Evolutionary conservation across 2,113 vertebrate species (phyloP), one percentile per base, ranked within the genome.

Genomic region (Muscicapa adusta): DNA sequence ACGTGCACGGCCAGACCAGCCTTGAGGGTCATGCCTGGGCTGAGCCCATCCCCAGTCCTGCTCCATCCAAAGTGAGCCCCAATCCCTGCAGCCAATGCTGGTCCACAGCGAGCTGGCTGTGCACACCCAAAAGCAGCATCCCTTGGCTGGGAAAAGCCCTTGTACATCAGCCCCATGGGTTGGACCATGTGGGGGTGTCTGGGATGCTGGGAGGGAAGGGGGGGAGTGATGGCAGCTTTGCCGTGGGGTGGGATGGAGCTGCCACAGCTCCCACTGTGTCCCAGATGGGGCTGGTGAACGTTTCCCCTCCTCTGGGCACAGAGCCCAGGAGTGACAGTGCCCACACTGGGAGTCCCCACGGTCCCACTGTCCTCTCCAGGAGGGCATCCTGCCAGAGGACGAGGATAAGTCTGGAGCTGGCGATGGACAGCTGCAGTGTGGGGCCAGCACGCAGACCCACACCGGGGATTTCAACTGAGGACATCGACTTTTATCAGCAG

Each of bases 61-160:
- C 62, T 54, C 29, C 29, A 26, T 3, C 51, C 70, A 7, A 12
- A 74, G 14, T 0, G 8, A 75, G 48, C 10, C 23, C 40, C 8
- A 29, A 1, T 33, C 82, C 70, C 42, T 40, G 50, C 68, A 57
- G 45, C 19, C 38, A 3, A 0, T 34, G 38, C 43, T 56, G 72
- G 3, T 7, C 24, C n/a, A 12, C 1, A 0, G 34, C 0, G 0
- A 3, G 29, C 34, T 3, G 4, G 2, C 28, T 28, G 16, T 36
- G 38, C 85, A 63, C 67, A 67, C 7, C 47, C 67, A 26, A 7
- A 1, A 0, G 56, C 19, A 65, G 12, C 56, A n/a, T 12, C 45
- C 71, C 73, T 40, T 40, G 34, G 0, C 0, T 12, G n/a, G 51
- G 16, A 8, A n/a, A 23, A 63, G 34, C 12, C n/a, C 38, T 47